Conservation (phyloP, 2,797 vertebrate genomes). For the Falco novaeseelandiae region DNA sequence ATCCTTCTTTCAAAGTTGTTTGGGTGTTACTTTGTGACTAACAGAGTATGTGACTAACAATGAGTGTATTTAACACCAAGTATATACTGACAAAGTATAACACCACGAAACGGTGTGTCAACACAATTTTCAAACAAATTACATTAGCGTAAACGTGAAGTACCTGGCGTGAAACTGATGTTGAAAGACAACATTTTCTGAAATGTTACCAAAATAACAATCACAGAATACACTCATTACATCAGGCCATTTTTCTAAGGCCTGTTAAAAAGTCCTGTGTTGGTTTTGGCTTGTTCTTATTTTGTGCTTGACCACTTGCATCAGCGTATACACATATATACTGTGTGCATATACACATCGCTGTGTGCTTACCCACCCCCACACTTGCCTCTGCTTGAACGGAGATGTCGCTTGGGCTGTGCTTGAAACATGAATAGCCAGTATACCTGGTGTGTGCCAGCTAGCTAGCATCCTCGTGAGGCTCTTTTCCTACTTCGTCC, state of each 20-base stretch:
- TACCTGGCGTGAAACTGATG: background rate
- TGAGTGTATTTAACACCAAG: background rate
- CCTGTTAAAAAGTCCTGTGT: background rate
- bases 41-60: background rate
- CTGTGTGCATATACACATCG: no score
- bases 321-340: fast-evolving
- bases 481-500: background rate
- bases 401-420: background rate
- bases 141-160: background rate
- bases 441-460: background rate
- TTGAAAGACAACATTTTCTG: background rate
- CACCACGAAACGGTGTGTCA: background rate
- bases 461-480: background rate
- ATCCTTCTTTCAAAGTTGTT: background rate
- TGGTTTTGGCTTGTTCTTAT: background rate
- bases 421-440: fast-evolving
- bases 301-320: background rate
- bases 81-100: background rate
- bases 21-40: background rate
- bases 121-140: background rate
- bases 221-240: background rate
- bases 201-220: background rate
- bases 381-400: background rate
- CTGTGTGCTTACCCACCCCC: fast-evolving
- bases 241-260: background rate